Evolutionary conservation across 2,113 vertebrate species (phyloP).

Genomic region (Pedionomus torquatus): DNA sequence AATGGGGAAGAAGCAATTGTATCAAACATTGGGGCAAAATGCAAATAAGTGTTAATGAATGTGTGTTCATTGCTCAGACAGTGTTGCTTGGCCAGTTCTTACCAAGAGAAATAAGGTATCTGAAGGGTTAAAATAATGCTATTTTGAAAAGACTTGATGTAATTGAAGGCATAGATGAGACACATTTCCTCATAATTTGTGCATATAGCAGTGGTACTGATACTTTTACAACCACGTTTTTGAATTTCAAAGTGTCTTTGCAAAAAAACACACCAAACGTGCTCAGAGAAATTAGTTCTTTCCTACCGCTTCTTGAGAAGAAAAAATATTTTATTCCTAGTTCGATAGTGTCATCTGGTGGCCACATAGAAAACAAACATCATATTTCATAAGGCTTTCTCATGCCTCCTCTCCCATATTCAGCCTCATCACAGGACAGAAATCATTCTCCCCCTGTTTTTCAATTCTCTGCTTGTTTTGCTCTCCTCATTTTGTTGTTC

Average conservation of each 20-base stretch:
- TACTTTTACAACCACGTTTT: not conserved
- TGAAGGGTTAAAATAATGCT: not conserved
- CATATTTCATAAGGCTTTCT: rapidly evolving
- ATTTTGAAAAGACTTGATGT: not conserved
- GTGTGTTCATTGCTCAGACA: not conserved
- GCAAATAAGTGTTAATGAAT: not conserved
- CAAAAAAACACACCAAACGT: rapidly evolving
- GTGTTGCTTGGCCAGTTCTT: not conserved
- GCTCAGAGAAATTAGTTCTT: rapidly evolving
- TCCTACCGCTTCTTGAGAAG: too few species aligned
- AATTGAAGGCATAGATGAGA: not conserved
- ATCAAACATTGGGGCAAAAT: not conserved
- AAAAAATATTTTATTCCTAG: not conserved
- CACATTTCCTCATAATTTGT: not conserved
- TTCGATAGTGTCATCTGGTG: not conserved
- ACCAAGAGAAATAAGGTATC: not conserved
- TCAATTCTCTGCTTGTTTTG: not conserved
- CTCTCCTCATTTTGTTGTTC: not conserved
- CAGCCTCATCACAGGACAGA: rapidly evolving
- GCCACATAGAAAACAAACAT: not conserved
- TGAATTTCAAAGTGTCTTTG: not conserved
- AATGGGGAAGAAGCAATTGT: not conserved
- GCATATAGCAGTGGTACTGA: too few species aligned
- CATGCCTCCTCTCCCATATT: rapidly evolving
- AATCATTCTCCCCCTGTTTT: not conserved